Evolutionary conservation across 2,888 invertebrate species (phyloP), one percentile per base, ranked within the genome.

Genomic region (Nineta flava): DNA sequence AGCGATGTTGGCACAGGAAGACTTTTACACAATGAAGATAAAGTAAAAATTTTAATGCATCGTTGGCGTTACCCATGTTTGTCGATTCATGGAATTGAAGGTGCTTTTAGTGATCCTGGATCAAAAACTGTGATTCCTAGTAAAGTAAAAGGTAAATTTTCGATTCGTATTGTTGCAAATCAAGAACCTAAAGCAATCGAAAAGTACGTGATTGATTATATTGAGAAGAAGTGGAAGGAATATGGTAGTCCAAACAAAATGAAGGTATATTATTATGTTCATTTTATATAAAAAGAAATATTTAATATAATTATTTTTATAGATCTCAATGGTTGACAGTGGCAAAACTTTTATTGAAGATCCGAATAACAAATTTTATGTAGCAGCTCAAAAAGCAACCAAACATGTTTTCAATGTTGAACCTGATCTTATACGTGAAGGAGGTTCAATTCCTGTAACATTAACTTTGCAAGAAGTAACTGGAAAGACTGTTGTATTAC

Each of bases 371-470:
- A 86, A 88, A 0, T 88, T 99, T 69, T 99, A 91, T 68, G 71
- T 82, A 56, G 97, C 97, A 15, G 97, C 91, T 7, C 76, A 79
- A 32, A 75, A 73, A 43, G 91, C 91, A 21, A 84, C 86, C 2
- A 79, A 81, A 57, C 75, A 82, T 60, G 95, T 96, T 10, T 95
- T 88, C 66, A 83, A 78, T 59, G 79, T 85, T 2, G 88, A 91
- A 43, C 96, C 97, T 1, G 95, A 96, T 69, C 76, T 94, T 72
- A 94, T 91, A 0, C 81, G 97, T 49, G 97, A 99, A 67, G 99
- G 97, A 50, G 97, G 97, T 15, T 93, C 93, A 43, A 97, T 99
- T 67, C 97, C 97, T 2, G 88, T 97, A 52, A 95, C 97, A 46
- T 72, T 97, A 55, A 92, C 92, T 42, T 79, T 99, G 63, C 83